Conservation (phyloP, 2,888 invertebrate genomes). For the Acleris cristana region DNA sequence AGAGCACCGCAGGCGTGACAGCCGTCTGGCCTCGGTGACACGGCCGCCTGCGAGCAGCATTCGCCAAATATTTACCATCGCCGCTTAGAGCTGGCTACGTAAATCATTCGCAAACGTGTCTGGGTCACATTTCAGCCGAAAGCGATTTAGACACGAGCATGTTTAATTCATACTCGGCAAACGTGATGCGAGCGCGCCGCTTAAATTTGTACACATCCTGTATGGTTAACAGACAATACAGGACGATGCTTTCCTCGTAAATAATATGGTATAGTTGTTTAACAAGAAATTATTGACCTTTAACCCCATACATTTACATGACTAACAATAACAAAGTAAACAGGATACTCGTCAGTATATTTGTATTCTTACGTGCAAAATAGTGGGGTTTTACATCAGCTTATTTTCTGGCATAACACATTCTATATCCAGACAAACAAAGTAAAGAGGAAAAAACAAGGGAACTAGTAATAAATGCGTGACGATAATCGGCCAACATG, state of each 20-base stretch:
- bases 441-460: slow-evolving; percentile 26
- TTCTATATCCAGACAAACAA: slow-evolving; percentile 16
- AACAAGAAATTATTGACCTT: too few relatives aligned
- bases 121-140: slow-evolving; percentile 51
- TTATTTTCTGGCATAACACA: slow-evolving; percentile 12
- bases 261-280: too few relatives aligned
- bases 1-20: slow-evolving; percentile 37
- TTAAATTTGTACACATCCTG: not conserved
- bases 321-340: too few relatives aligned
- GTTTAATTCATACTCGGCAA: slow-evolving; percentile 27
- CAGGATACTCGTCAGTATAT: too few relatives aligned
- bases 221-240: too few relatives aligned
- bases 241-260: too few relatives aligned
- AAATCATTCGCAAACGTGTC: slow-evolving; percentile 53
- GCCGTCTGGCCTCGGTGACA: slow-evolving; percentile 37
- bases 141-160: slow-evolving; percentile 45
- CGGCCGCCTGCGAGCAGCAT: slow-evolving; percentile 46
- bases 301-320: too few relatives aligned
- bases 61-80: slow-evolving; percentile 56
- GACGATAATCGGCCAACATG: slow-evolving; percentile 49
- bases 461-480: slow-evolving; percentile 40
- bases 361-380: not conserved
- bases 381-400: too few relatives aligned
- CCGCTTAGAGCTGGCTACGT: slow-evolving; percentile 43
- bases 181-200: slow-evolving; percentile 13